Base-by-base conservation (phyloP, 2,113 vertebrate genomes). In the Gymnogyps californianus region DNA sequence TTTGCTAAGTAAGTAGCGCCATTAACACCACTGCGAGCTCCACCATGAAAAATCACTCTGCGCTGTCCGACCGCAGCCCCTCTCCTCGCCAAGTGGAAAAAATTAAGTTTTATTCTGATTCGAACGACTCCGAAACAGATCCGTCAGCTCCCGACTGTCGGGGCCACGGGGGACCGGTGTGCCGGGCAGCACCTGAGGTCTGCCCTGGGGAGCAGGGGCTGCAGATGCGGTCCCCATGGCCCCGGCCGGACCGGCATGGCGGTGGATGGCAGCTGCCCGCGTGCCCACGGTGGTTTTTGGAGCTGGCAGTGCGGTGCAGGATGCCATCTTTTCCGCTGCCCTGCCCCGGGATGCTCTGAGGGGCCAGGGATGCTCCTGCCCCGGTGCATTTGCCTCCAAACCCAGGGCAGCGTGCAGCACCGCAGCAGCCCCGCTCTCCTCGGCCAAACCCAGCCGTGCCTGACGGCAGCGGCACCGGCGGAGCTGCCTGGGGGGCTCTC, bases 1-100 rank as follows among this genome's bases (percentile, higher is more conserved):
- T 96, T 97, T 89, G 95, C 95, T 91, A 83, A 96, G 76, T 17
- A 75, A 87, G 64, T 16, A 84, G 71, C 1, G 62, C 85, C 94
- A 69, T 82, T 28, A 61, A 67, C 93, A 59, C 16, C 64, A 6
- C 42, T 2, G 46, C 1, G 6, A 78, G 70, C 66, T 38, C 26
- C 64, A 10, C 47, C 29, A 16, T 4, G 83, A 80, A 80, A 77
- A 80, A 87, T 20, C 7, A 0, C 95, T 58, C 65, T 12, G 75
- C 0, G 7, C 65, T 0, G 0, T 20, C 61, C 0, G 1, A 58
- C 38, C 11, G 1, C 87, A 57, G 54, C 57, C 83, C 14, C 67
- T 42, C 32, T 80, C 83, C 72, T 74, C 4, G 9, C 42, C 87
- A 49, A 52, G 47, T 6, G 29, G 38, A 18, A 49, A 36, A 26